A percentile compares a stretch with the other conserved stretches of the same genome.
Conservation (phyloP, 2,797 vertebrate species). For the Sebastes nivosus region DNA sequence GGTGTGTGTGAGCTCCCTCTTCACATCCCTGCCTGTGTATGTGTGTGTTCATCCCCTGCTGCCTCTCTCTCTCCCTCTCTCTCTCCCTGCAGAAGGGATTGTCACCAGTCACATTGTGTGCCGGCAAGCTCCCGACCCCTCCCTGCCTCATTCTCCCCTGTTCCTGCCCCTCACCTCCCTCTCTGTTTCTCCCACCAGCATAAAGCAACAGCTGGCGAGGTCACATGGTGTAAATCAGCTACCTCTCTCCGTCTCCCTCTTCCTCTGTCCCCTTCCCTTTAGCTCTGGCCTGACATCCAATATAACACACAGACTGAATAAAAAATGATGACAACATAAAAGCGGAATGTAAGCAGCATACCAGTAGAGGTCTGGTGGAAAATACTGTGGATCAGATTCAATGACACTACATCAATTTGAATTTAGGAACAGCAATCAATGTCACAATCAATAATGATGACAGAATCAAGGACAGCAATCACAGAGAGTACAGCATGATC, state of each 20-base stretch:
- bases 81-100: constrained; percentile 65
- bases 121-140: constrained; percentile 39
- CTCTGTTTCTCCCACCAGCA: constrained; percentile 54
- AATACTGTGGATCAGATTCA: not conserved
- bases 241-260: constrained; percentile 44
- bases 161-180: constrained; percentile 47
- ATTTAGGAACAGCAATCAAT: constrained; percentile 27
- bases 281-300: constrained; percentile 23
- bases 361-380: not conserved
- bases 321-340: not conserved
- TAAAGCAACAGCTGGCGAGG: constrained; percentile 78
- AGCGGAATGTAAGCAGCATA: not conserved
- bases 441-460: constrained; percentile 29
- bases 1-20: constrained; percentile 55
- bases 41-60: constrained; percentile 58
- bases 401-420: not conserved
- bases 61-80: constrained; percentile 7
- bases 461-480: constrained; percentile 23
- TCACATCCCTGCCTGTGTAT: constrained; percentile 38
- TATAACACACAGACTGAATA: not conserved
- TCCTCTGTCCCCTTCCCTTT: constrained; percentile 18
- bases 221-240: constrained; percentile 70
- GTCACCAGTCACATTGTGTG: constrained; percentile 75
- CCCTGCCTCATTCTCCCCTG: constrained; percentile 29
- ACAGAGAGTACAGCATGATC: constrained; percentile 41